phyloP scores from a whole-genome alignment of 2,113 vertebrate genomes.

The Cephalopterus ornatus region DNA sequence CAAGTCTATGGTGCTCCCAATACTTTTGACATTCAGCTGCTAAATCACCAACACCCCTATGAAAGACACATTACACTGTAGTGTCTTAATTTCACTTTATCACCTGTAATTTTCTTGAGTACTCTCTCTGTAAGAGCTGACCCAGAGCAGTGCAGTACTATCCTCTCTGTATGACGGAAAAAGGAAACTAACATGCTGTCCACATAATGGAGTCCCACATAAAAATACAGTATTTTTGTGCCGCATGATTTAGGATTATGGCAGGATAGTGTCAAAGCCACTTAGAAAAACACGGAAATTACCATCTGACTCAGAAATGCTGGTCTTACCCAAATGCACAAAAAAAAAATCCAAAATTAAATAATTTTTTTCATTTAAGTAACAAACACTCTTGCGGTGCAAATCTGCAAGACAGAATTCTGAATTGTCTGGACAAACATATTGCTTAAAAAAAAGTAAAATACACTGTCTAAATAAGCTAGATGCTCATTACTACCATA shows the following conservation, averaged over 20 bases:
- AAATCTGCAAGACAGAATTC: neutral
- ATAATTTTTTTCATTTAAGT: neutral
- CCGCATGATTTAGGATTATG: neutral
- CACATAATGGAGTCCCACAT: neutral
- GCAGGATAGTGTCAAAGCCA: neutral
- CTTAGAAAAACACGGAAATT: neutral
- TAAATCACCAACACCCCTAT: rapidly evolving
- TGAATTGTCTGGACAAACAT: neutral
- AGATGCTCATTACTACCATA: neutral
- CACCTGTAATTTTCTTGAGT: neutral
- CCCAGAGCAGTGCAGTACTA: rapidly evolving
- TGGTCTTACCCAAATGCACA: neutral
- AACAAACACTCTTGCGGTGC: neutral
- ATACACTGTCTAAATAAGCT: neutral
- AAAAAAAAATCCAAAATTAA: rapidly evolving
- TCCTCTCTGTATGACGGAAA: neutral
- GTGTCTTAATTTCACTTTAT: neutral
- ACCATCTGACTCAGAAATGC: neutral
- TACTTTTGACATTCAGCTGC: neutral
- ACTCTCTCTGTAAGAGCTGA: neutral
- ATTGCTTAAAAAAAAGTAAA: neutral
- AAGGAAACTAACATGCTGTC: neutral
- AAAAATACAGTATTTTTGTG: neutral
- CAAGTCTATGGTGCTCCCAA: rapidly evolving
- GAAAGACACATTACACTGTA: neutral